A percentile compares a stretch with the other conserved stretches of the same genome.
phyloP scores from a whole-genome alignment of 2,113 vertebrate genomes.

The Pagrus major region DNA sequence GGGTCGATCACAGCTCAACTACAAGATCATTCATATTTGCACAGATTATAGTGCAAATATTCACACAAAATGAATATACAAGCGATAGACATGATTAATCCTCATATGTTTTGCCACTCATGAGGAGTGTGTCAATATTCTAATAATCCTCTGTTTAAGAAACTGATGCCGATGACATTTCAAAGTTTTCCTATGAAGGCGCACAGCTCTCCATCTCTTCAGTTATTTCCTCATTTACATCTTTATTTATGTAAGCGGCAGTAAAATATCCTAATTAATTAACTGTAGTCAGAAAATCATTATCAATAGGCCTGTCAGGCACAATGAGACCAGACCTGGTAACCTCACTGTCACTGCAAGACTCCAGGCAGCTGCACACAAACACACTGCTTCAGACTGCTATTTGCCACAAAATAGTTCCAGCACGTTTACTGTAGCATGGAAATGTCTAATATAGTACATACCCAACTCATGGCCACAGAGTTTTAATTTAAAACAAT shows the following conservation, averaged over 20 bases:
- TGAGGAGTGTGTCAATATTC: neutral
- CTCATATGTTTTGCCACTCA: neutral
- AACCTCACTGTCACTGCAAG: neutral
- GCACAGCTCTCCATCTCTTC: neutral
- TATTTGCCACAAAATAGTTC: neutral
- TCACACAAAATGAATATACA: neutral
- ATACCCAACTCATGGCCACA: too few species aligned
- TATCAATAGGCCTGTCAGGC: neutral
- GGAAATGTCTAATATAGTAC: neutral
- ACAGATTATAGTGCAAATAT: neutral
- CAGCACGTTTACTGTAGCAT: neutral
- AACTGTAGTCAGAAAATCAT: neutral
- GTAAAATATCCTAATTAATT: neutral
- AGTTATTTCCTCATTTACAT: neutral
- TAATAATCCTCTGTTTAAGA: neutral
- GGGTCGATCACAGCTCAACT: neutral
- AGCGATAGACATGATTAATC: neutral
- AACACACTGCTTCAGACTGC: neutral
- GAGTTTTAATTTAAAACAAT: neutral
- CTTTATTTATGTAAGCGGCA: neutral
- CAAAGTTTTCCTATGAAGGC: neutral
- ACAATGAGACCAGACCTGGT: neutral
- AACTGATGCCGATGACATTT: too few species aligned
- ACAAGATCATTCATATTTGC: neutral
- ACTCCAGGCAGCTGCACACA: neutral